Percentiles rank a stretch among this genome's conserved stretches.
Conservation (phyloP, 2,888 invertebrate species). For the Sesamia inferens region DNA sequence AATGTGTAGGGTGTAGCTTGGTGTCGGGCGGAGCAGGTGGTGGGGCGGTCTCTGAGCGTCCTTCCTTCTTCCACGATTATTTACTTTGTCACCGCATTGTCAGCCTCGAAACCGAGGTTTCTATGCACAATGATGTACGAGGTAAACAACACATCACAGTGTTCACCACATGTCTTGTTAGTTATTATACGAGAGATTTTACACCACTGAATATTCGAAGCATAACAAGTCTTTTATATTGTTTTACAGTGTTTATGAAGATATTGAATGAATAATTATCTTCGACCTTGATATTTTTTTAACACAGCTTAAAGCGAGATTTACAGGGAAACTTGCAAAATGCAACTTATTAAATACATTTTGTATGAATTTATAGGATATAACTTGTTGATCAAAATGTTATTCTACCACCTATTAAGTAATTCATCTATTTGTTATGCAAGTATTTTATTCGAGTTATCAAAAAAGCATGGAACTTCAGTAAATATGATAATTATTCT, state of each 20-base stretch:
- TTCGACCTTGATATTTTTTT: not conserved
- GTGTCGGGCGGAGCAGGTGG: not conserved
- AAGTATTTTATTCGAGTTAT: not conserved
- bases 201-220: conserved; percentile 24
- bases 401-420: not conserved
- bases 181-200: conserved; percentile 19
- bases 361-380: not conserved
- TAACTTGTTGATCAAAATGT: not conserved
- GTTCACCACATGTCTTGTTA: conserved; percentile 33
- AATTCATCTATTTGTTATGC: too few species aligned
- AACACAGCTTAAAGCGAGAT: not conserved
- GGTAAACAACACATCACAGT: conserved; percentile 31
- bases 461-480: not conserved
- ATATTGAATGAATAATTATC: not conserved
- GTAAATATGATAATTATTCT: not conserved
- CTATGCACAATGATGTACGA: conserved; percentile 49
- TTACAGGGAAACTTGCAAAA: not conserved
- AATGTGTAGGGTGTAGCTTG: conserved; percentile 28
- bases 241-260: not conserved
- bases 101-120: conserved; percentile 38
- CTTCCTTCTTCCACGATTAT: conserved; percentile 32
- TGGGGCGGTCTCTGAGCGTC: not conserved
- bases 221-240: conserved; percentile 9
- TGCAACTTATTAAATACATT: not conserved
- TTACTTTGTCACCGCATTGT: conserved; percentile 57